A percentile compares a stretch with the other conserved stretches of the same genome.
These are phyloP conservation scores for Eristalinus sepulchralis DNA, from an alignment of 2,888 invertebrate species.

Conservation along the genomic window DNA sequence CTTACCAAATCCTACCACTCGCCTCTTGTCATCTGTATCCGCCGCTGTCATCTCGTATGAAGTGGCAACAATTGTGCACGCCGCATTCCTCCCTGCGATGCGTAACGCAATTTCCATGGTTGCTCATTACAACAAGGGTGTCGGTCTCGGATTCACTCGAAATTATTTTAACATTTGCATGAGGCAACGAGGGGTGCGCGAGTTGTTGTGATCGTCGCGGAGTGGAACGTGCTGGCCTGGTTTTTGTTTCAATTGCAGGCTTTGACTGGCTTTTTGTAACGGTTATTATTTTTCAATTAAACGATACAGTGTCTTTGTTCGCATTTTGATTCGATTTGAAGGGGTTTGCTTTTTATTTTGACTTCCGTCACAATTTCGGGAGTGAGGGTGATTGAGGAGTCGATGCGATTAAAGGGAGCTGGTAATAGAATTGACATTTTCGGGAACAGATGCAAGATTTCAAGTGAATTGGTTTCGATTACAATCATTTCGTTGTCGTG, in stretches of 20 bases:
- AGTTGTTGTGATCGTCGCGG: background rate
- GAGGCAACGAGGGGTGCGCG: constrained; percentile 41
- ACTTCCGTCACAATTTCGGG: background rate
- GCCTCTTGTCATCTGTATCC: constrained; percentile 15
- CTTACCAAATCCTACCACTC: constrained; percentile 28
- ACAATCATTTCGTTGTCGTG: background rate
- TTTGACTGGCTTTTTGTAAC: constrained; percentile 27
- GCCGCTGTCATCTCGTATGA: constrained; percentile 62
- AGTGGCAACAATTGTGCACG: constrained; percentile 65
- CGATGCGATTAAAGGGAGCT: background rate
- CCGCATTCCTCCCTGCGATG: background rate
- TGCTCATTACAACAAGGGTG: constrained; percentile 71
- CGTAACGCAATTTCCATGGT: constrained; percentile 61
- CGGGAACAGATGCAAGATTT: background rate
- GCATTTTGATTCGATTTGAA: constrained; percentile 41
- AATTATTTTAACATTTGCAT: constrained; percentile 58
- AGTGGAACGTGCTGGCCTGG: background rate
- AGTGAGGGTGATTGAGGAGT: background rate
- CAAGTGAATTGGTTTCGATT: background rate
- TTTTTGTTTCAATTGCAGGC: background rate
- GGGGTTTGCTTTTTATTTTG: background rate
- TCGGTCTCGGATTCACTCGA: constrained; percentile 37
- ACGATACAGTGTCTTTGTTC: background rate
- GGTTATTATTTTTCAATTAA: constrained; percentile 49
- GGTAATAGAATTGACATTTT: constrained; percentile 3